A percentile compares a stretch with the other conserved stretches of the same genome.
Conservation (phyloP, 2,888 invertebrate genomes). For the Frankliniella intonsa region DNA sequence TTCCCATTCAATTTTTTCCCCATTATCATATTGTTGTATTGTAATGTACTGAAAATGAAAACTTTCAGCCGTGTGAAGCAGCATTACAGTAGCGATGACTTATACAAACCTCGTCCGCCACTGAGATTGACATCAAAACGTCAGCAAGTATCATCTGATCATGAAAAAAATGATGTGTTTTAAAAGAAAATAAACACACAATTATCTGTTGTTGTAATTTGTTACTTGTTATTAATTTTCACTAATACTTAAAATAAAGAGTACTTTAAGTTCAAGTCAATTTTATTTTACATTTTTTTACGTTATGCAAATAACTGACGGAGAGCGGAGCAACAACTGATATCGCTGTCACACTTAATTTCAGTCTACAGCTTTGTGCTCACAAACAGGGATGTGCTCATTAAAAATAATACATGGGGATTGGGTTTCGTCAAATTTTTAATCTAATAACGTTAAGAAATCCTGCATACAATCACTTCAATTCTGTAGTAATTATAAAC, state of each 20-base stretch:
- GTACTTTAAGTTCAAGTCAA: background rate
- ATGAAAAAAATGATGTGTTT: background rate
- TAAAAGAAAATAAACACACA: background rate
- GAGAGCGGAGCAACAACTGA: too few relatives aligned
- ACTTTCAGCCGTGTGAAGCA: slow-evolving; percentile 31
- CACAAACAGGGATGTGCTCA: too few relatives aligned
- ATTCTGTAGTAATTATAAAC: background rate
- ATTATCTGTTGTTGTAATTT: background rate
- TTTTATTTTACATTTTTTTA: background rate
- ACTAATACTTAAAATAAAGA: background rate
- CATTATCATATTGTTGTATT: background rate
- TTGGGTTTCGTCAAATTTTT: too few relatives aligned
- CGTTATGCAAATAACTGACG: too few relatives aligned
- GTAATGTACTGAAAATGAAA: background rate
- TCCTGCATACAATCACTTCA: too few relatives aligned
- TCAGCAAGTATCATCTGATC: background rate
- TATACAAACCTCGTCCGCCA: slow-evolving; percentile 39
- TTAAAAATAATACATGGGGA: too few relatives aligned
- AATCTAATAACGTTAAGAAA: too few relatives aligned
- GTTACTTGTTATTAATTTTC: background rate
- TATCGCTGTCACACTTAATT: too few relatives aligned
- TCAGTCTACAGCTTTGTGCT: too few relatives aligned
- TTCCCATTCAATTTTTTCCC: background rate
- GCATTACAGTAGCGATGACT: slow-evolving; percentile 38
- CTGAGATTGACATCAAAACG: slow-evolving; percentile 23